Percentiles rank a stretch among this genome's conserved stretches.
Evolutionary conservation across 2,888 invertebrate species (phyloP).

Genomic region (Orthosia cruda): DNA sequence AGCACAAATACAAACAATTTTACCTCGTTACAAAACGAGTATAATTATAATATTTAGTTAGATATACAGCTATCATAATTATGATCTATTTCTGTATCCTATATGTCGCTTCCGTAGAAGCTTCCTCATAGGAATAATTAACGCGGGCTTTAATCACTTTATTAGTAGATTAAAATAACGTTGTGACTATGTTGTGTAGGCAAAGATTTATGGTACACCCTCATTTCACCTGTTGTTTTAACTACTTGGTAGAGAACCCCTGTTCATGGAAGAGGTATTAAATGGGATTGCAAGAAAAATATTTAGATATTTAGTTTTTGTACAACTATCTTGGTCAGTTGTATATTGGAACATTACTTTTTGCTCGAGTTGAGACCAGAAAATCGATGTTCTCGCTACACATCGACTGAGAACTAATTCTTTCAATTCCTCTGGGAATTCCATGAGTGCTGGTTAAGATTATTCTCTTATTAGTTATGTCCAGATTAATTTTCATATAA

Average conservation of each 20-base stretch:
- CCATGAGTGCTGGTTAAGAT: neutral
- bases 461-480: slow-evolving; percentile 12
- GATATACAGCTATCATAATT: neutral
- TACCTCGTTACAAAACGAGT: too few species aligned
- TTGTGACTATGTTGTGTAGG: neutral
- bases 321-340: neutral
- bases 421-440: slow-evolving; percentile 2
- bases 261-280: neutral
- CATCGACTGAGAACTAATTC: slow-evolving; percentile 6
- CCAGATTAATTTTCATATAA: neutral
- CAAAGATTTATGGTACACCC: neutral
- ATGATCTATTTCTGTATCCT: neutral
- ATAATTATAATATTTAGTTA: too few species aligned
- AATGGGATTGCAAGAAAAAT: too few species aligned
- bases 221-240: slow-evolving; percentile 2
- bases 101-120: neutral
- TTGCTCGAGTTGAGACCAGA: neutral
- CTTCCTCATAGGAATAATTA: neutral
- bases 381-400: slow-evolving; percentile 25
- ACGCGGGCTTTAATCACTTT: neutral
- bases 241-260: neutral
- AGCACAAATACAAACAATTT: too few species aligned
- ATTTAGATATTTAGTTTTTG: too few species aligned
- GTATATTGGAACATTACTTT: neutral
- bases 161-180: neutral